Conservation (phyloP, 2,888 invertebrate species). For the Mesorhabditis belari region DNA sequence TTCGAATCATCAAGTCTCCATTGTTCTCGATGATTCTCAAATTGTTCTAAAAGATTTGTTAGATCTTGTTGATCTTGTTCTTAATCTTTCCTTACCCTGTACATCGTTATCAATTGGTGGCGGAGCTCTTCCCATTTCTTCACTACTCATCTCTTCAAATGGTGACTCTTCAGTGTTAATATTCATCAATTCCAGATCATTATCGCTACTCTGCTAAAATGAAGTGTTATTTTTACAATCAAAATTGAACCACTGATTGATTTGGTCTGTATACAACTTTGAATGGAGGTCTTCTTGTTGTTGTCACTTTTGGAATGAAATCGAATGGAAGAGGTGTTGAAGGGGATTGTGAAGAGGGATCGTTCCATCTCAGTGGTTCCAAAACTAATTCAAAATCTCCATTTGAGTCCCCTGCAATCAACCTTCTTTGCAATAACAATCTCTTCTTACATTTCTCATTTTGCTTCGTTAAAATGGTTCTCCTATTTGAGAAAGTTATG, state of each 20-base stretch:
- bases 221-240: background rate
- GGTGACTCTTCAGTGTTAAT: background rate
- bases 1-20: background rate
- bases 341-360: background rate
- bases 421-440: too few relatives aligned
- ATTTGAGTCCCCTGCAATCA: too few relatives aligned
- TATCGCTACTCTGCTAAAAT: background rate
- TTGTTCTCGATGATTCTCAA: background rate
- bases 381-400: too few relatives aligned
- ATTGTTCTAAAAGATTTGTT: background rate
- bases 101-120: background rate
- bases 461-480: too few relatives aligned
- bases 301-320: background rate
- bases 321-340: background rate
- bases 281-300: background rate
- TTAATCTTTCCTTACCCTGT: background rate
- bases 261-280: background rate
- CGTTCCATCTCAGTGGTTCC: too few relatives aligned
- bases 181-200: background rate
- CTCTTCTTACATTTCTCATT: too few relatives aligned
- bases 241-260: background rate
- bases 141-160: background rate
- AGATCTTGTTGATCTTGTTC: background rate
- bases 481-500: too few relatives aligned
- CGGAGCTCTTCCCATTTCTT: background rate